Evolutionary conservation across 2,888 invertebrate genomes (phyloP).

Genomic region (Lasioglossum leucozonium): DNA sequence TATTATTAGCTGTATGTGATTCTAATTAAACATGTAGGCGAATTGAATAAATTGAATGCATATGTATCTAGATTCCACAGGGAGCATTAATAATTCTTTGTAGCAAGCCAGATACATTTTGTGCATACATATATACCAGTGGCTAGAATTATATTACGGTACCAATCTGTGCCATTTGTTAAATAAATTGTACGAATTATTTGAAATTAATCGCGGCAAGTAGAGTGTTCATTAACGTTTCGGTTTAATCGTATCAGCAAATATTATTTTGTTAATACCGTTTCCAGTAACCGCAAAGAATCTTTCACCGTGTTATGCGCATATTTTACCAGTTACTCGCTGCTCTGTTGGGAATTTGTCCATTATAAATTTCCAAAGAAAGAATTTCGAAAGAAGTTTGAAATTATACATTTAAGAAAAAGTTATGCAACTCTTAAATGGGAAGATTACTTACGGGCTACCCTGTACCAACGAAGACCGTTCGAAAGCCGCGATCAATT

Average conservation of each 20-base stretch:
- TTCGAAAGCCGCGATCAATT: not conserved
- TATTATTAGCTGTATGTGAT: slow-evolving; percentile 17
- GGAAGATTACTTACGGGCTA: no score
- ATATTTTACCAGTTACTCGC: no score
- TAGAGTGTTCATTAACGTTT: not conserved
- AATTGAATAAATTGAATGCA: not conserved
- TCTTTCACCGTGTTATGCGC: no score
- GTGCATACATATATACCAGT: not conserved
- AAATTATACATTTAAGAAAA: no score
- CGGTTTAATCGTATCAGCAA: not conserved
- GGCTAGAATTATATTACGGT: not conserved
- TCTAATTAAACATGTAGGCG: not conserved
- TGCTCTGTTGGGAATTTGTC: no score
- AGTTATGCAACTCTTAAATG: no score
- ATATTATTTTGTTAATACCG: not conserved
- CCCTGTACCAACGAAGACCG: not conserved
- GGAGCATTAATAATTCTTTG: slow-evolving; percentile 2
- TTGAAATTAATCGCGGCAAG: not conserved
- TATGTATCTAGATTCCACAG: not conserved
- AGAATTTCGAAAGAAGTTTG: no score
- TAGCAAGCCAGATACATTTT: not conserved
- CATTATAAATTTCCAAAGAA: no score
- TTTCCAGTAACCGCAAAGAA: no score
- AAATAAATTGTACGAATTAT: not conserved
- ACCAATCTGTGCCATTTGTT: not conserved